Evolutionary conservation across 1,140 invertebrate genomes (phyloP).

Genomic region (Episyrphus balteatus): DNA sequence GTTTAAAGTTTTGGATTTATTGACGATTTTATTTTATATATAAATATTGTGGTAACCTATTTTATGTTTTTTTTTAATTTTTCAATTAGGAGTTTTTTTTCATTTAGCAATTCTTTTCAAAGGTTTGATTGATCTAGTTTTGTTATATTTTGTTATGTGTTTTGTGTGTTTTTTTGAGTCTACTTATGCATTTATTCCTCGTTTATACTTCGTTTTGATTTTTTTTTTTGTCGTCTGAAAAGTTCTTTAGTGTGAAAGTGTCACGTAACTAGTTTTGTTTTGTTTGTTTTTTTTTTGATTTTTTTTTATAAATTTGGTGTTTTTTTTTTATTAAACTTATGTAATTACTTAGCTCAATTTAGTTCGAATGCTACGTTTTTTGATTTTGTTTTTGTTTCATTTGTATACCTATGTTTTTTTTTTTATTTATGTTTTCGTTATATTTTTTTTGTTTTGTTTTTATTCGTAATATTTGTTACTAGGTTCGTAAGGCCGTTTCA

Average conservation of each 20-base stretch:
- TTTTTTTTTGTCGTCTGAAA: slow-evolving; percentile 6
- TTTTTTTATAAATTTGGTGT: not conserved
- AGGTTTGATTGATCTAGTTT: not conserved
- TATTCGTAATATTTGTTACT: slow-evolving; percentile 1
- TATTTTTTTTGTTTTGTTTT: slow-evolving; percentile 1
- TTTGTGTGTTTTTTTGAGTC: not conserved
- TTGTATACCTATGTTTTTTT: not conserved
- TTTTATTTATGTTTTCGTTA: not conserved
- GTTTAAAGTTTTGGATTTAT: too few relatives aligned
- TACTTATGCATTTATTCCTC: not conserved
- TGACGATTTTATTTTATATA: too few relatives aligned
- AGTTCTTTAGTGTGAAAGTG: slow-evolving; percentile 13
- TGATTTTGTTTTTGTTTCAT: slow-evolving; percentile 5
- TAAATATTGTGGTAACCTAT: too few relatives aligned
- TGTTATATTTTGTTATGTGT: not conserved
- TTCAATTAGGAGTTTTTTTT: too few relatives aligned
- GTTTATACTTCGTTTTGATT: slow-evolving; percentile 7
- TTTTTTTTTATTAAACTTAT: not conserved
- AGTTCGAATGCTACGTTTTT: slow-evolving; percentile 15
- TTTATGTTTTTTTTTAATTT: too few relatives aligned
- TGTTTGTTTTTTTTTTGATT: not conserved
- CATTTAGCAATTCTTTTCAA: too few relatives aligned
- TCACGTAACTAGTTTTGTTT: not conserved
- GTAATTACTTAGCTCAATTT: slow-evolving; percentile 6
- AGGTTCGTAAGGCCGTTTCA: not conserved